Conservation (phyloP, 2,113 vertebrate genomes). For the Syngnathoides biaculeatus region DNA sequence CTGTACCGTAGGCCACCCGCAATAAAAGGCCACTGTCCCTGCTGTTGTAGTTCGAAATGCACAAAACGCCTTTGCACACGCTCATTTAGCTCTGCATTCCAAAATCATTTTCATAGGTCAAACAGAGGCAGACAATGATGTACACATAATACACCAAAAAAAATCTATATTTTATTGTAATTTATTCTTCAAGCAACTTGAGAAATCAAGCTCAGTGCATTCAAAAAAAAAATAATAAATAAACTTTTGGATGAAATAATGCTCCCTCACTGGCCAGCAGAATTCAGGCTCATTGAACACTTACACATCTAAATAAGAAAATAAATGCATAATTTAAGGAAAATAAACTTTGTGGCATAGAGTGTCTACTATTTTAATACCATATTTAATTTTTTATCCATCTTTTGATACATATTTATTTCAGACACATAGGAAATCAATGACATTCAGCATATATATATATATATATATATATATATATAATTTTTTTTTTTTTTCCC, state of each 20-base stretch:
- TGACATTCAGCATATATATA: conserved; percentile 57
- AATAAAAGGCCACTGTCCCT: too few species aligned
- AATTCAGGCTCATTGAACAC: conserved; percentile 61
- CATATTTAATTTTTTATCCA: conserved; percentile 37
- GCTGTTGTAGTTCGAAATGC: too few species aligned
- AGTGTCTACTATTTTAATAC: conserved; percentile 64
- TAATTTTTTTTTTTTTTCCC: too few species aligned
- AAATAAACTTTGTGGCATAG: conserved; percentile 69
- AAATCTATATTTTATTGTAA: conserved; percentile 23
- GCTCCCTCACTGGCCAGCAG: conserved; percentile 72
- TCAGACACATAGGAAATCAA: conserved; percentile 51
- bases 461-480: too few species aligned
- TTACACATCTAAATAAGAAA: conserved; percentile 62
- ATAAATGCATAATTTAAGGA: conserved; percentile 69
- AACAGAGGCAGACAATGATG: conserved; percentile 42
- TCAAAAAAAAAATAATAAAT: conserved; percentile 33
- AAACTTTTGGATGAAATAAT: conserved; percentile 52
- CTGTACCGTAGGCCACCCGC: too few species aligned
- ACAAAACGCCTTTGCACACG: too few species aligned
- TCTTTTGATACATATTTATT: conserved; percentile 52
- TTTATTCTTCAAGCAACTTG: conserved; percentile 16
- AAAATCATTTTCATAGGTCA: conserved; percentile 17
- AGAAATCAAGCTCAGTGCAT: conserved; percentile 22
- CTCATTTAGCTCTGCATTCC: conserved; percentile 1
- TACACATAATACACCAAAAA: conserved; percentile 40